Base-by-base conservation (phyloP, 2,113 vertebrate species). In the Erinaceus europaeus region DNA sequence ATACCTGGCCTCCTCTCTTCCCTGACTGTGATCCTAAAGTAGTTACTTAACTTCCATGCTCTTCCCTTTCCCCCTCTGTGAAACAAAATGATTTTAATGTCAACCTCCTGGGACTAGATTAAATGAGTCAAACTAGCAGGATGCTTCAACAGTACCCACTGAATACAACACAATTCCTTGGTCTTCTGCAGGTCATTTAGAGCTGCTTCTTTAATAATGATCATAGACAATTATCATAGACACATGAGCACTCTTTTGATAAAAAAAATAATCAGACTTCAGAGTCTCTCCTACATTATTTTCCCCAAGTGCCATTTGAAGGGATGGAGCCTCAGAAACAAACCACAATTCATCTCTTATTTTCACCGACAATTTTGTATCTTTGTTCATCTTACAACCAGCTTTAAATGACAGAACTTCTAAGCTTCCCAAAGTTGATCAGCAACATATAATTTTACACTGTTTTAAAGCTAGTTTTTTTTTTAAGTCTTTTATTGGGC, bases 341-440 rank as follows among this genome's bases (percentile, higher is more conserved):
- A 8, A 17, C 2, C 13, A 40, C 27, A 29, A 89, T 64, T 75
- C 74, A 71, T 72, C 82, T 68, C 79, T 74, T 72, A 50, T 17
- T 25, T 59, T 86, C 59, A 91, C 84, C 78, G 69, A 55, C 4
- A 83, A 46, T 53, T 86, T 57, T 85, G 53, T 27, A 59, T 65
- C 13, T 88, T 69, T 61, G 18, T 48, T 86, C 62, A 89, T 77
- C 75, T 73, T 44, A 90, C n/a, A n/a, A 15, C 44, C 21, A 29
- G 74, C 36, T 92, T 69, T 78, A 82, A 82, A n/a, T 76, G 78
- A 92, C 67, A 91, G 72, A 50, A 65, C 23, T 91, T 93, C 55
- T 73, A 89, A 94, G 29, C 55, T 25, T 38, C 62, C 44, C 38
- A 7, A 84, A 84, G 82, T 81, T 78, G 84, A 91, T 61, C 7